A percentile compares a stretch with the other conserved stretches of the same genome.
phyloP scores from a whole-genome alignment of 1,140 invertebrate species.

The Pomacea maculata region DNA sequence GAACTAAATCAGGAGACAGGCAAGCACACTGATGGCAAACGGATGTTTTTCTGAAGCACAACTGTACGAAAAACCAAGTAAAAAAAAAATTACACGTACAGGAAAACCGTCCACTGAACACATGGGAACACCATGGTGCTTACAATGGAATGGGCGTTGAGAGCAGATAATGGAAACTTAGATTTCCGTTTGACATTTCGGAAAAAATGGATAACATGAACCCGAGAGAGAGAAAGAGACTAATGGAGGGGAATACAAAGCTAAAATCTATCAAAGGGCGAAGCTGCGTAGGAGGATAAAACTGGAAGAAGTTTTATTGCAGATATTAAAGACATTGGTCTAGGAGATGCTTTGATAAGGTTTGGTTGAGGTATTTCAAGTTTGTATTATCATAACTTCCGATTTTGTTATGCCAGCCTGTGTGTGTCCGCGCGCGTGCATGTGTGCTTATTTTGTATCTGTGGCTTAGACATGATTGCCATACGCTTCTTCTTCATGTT shows the following conservation, averaged over 20 bases:
- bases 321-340: too few species aligned
- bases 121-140: neutral
- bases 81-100: neutral
- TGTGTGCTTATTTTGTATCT: too few species aligned
- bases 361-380: too few species aligned
- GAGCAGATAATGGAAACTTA: neutral
- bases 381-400: too few species aligned
- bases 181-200: neutral
- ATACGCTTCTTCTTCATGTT: too few species aligned
- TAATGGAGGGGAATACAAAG: neutral
- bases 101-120: neutral
- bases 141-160: neutral
- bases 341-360: too few species aligned
- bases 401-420: too few species aligned
- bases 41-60: neutral
- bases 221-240: neutral
- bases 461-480: too few species aligned
- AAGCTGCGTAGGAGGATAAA: neutral
- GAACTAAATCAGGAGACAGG: neutral
- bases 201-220: neutral
- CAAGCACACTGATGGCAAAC: constrained; percentile 5
- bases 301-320: too few species aligned
- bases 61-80: neutral
- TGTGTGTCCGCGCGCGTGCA: too few species aligned
- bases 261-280: neutral